Evolutionary conservation across 2,113 vertebrate genomes (phyloP).

Genomic region (Semicossyphus pulcher): DNA sequence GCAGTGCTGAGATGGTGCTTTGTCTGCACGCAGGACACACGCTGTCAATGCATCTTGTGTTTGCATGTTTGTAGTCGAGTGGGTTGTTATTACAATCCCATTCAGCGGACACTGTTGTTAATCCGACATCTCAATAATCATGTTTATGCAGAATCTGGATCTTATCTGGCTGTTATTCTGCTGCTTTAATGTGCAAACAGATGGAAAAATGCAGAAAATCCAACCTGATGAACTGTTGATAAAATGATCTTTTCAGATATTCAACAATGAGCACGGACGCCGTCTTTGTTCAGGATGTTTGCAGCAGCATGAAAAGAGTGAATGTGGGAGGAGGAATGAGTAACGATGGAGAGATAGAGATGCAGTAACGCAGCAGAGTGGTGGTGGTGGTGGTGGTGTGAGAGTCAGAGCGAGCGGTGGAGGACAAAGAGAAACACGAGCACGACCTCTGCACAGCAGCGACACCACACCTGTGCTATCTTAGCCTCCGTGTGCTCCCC

Average conservation of each 20-base stretch:
- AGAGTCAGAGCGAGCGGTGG: background rate
- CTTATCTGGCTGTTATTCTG: background rate
- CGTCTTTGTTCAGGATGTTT: slow-evolving; percentile 19
- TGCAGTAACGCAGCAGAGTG: background rate
- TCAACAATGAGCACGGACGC: background rate
- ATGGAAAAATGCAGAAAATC: background rate
- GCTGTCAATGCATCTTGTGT: background rate
- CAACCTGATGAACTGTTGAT: background rate
- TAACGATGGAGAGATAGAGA: slow-evolving; percentile 8
- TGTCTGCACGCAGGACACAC: background rate
- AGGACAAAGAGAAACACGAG: slow-evolving; percentile 45
- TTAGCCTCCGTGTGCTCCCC: slow-evolving; percentile 8
- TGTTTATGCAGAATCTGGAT: background rate
- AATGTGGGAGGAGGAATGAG: slow-evolving; percentile 13
- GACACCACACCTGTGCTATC: slow-evolving; percentile 27
- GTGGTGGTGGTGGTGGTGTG: background rate
- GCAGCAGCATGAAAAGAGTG: background rate
- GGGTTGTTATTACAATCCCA: slow-evolving; percentile 8
- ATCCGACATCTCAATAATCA: slow-evolving; percentile 8
- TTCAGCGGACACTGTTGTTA: background rate
- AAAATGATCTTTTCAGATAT: background rate
- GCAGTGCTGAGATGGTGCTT: background rate
- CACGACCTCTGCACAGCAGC: background rate
- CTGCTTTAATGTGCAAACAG: background rate
- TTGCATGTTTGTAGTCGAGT: background rate